These are phyloP conservation scores for Cygnus buccinator DNA, from an alignment of 2,113 vertebrate genomes.

Conservation along the genomic window DNA sequence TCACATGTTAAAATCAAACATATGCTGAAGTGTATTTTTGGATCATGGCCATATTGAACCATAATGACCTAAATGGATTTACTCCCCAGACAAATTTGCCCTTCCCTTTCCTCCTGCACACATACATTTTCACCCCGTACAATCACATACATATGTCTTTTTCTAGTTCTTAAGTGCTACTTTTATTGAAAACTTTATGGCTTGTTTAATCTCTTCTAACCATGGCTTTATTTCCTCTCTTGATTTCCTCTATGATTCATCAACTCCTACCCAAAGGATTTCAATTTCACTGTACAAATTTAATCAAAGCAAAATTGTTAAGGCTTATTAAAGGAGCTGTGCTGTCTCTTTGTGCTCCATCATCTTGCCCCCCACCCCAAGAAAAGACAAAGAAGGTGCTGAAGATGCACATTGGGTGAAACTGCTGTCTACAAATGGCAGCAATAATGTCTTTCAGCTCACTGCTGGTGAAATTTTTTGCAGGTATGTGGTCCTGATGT, in stretches of 20 bases:
- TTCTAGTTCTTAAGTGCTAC: neutral
- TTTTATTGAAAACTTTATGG: neutral
- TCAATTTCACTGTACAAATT: neutral
- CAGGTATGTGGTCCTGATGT: constrained; percentile 7
- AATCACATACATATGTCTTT: neutral
- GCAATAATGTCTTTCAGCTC: constrained; percentile 48
- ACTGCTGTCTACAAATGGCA: constrained; percentile 38
- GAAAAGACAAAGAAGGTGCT: neutral
- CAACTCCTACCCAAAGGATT: neutral
- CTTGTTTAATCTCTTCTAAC: neutral
- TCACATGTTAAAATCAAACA: neutral
- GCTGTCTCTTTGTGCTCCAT: neutral
- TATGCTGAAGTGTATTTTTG: neutral
- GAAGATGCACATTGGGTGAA: constrained; percentile 16
- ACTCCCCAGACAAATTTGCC: neutral
- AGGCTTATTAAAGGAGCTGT: constrained; percentile 10
- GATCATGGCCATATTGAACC: neutral
- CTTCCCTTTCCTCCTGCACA: neutral
- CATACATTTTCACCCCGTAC: neutral
- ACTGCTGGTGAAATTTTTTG: constrained; percentile 33
- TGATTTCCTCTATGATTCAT: constrained; percentile 1
- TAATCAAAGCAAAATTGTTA: constrained; percentile 36
- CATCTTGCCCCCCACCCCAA: neutral
- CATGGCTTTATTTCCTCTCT: neutral
- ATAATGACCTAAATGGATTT: neutral